Evolutionary conservation across 2,888 invertebrate genomes (phyloP), one percentile per base, ranked within the genome.

Genomic region (Latheticus oryzae): DNA sequence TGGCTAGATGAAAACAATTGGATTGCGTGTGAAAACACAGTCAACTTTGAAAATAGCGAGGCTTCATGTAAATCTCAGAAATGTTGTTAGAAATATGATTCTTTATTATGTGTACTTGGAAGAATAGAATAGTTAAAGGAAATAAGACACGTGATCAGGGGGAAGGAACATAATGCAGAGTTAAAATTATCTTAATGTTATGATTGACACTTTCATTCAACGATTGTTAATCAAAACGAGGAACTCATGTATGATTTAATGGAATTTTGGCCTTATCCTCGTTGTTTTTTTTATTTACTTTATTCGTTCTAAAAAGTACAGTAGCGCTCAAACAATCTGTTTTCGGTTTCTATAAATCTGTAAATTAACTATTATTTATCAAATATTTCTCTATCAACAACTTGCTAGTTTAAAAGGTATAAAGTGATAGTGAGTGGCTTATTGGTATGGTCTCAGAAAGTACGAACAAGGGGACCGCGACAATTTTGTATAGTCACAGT

Each of bases 161-260:
- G 55, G 58, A 58, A 32, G 26, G 32, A 43, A 56, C 70, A 62
- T 62, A 62, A 58, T 61, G 65, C 65, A 65, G 60, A 63, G 63
- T 63, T 60, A 58, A 66, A 68, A 75, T 76, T 76, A 75, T 76
- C 76, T 76, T 74, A 76, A 76, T 72, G 65, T 66, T 63, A 71
- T 77, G 76, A 77, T 76, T 77, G 76, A 77, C 76, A 73, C 68
- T 69, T 72, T 68, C 71, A 75, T 74, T 74, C 68, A 72, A 60
- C 60, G 67, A 61, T 58, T 57, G 62, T 52, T 67, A 65, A 64
- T 59, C 68, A 67, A 69, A 64, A 64, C 53, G 42, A 47, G 54
- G 38, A 38, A 55, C 52, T 38, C 51, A 60, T 60, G 60, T 35
- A 24, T 51, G 50, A 51, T 69, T 75, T 75, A 76, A 76, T 76